A percentile compares a stretch with the other conserved stretches of the same genome.
Conservation (phyloP, 1,140 invertebrate species). For the Caenorhabditis tropicalis region DNA sequence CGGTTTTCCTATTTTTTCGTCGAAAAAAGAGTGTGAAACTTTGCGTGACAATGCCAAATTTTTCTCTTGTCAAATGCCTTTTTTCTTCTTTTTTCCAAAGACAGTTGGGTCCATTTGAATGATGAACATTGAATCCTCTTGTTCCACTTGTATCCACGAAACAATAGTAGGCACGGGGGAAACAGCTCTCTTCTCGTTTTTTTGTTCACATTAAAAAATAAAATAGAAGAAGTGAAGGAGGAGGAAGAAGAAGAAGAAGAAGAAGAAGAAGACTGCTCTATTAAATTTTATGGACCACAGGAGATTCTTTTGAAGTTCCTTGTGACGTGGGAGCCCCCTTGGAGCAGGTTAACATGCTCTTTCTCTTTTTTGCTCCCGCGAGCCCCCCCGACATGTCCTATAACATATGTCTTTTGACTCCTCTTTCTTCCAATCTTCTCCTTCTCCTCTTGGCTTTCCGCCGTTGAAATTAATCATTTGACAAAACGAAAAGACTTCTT, state of each 20-base stretch:
- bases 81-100: background rate
- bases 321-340: background rate
- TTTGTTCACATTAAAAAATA: background rate
- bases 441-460: background rate
- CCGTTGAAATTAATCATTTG: slow-evolving; percentile 4
- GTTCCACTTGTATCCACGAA: slow-evolving; percentile 1
- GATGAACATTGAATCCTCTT: slow-evolving; percentile 6
- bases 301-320: background rate
- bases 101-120: background rate
- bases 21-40: background rate
- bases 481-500: background rate
- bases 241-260: background rate
- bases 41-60: slow-evolving; percentile 34
- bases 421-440: background rate
- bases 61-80: background rate
- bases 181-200: background rate
- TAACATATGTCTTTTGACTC: slow-evolving; percentile 45
- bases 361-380: too few relatives aligned
- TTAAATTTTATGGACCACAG: background rate
- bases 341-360: slow-evolving; percentile 27
- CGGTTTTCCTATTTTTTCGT: background rate
- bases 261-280: background rate
- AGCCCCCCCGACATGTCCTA: background rate
- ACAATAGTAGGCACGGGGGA: background rate
- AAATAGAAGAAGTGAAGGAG: background rate